Evolutionary conservation across 1,140 invertebrate genomes (phyloP), one percentile per base, ranked within the genome.

Genomic region (Aphelenchoides fujianensis): DNA sequence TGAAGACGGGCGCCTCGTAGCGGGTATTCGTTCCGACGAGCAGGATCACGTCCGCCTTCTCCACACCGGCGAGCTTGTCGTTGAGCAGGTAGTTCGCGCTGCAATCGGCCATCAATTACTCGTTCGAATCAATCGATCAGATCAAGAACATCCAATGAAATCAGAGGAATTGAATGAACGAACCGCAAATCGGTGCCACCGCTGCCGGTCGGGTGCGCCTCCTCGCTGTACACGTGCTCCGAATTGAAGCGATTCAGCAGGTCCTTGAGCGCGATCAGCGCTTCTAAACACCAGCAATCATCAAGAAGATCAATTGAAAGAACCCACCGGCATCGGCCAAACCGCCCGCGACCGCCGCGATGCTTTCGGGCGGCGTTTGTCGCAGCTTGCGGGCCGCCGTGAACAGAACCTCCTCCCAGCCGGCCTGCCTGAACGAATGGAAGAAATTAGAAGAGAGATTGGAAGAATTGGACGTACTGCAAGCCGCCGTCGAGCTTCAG

Each of bases 1-100:
- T 99, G 16, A 98, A 87, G 3, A 98, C 85, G 3, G 97, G 94
- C n/a, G 97, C 95, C 87, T 99, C 96, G 84, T 92, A 95, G 69
- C 97, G 89, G 0, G 95, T 92, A 88, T 99, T 99, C 2, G 94
- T 95, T 72, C 96, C 97, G 79, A 99, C 90, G 1, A 99, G 86
- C 1, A 99, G 85, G 31, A 98, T 88, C 30, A 93, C 88, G 87
- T 99, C 97, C 12, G 94, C 91, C 77, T 97, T 90, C 87, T 98
- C 95, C 28, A 96, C 87, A 36, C 90, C 91, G 87, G 75, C 66
- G 79, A 88, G 86, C 37, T 74, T 81, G 9, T 85, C 81, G 74
- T 88, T 88, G 37, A 88, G 71, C 53, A 88, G 55, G 78, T 88
- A 88, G 77, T 87, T 87, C 34, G 85, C 36, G 31, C 79, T 79